Percentiles rank a stretch among this genome's conserved stretches.
Conservation (phyloP, 2,113 vertebrate species). For the Platysternon megacephalum region DNA sequence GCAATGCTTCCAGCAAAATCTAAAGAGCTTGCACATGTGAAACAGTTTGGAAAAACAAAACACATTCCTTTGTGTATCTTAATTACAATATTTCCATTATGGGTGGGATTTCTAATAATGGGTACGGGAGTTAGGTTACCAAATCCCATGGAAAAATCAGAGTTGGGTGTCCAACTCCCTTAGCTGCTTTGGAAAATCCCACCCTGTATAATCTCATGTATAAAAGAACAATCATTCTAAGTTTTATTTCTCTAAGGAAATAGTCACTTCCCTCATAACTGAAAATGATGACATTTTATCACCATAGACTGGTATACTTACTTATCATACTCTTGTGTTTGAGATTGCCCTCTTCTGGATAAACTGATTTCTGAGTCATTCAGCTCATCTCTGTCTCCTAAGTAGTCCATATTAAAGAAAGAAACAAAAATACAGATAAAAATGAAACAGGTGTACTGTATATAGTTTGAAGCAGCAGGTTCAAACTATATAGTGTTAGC, state of each 20-base stretch:
- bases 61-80: neutral
- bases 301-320: neutral
- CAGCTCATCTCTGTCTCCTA: neutral
- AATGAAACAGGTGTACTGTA: neutral
- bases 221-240: neutral
- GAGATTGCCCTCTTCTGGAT: conserved; percentile 67
- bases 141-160: neutral
- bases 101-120: neutral
- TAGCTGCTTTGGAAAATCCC: neutral
- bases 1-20: neutral
- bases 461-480: fast-evolving
- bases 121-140: neutral
- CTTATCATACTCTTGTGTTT: conserved; percentile 53
- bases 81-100: neutral
- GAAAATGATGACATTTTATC: neutral
- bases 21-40: neutral
- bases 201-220: neutral
- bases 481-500: no score
- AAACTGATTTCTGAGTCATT: neutral
- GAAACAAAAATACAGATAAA: neutral
- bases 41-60: neutral
- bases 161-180: neutral
- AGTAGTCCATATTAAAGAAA: conserved; percentile 4
- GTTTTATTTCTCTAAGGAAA: neutral
- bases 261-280: fast-evolving